phyloP scores from a whole-genome alignment of 2,888 invertebrate genomes.

The Brachyptera putata region DNA sequence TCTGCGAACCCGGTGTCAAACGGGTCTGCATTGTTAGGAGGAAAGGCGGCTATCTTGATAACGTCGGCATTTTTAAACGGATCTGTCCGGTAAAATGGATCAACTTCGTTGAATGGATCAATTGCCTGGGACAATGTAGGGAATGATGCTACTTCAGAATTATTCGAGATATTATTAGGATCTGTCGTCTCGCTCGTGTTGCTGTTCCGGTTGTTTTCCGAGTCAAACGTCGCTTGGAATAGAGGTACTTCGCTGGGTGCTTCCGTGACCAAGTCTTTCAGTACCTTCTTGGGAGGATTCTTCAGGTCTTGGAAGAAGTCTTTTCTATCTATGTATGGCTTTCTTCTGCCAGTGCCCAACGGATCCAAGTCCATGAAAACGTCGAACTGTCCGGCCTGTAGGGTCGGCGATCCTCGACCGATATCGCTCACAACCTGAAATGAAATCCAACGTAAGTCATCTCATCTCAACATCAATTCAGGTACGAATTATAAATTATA shows the following conservation, averaged over 20 bases:
- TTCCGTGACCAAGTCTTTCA: conserved; percentile 71
- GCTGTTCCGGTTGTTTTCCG: conserved; percentile 22
- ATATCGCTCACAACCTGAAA: conserved; percentile 21
- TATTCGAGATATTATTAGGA: conserved; percentile 6
- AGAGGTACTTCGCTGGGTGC: conserved; percentile 37
- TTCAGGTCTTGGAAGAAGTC: conserved; percentile 94
- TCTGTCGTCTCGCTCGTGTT: background rate
- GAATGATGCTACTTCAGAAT: conserved; percentile 13
- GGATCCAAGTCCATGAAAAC: conserved; percentile 93
- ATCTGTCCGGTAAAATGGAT: conserved; percentile 69
- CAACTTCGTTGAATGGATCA: conserved; percentile 63
- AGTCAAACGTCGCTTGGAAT: conserved; percentile 40
- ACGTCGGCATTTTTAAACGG: conserved; percentile 58
- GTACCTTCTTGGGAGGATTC: conserved; percentile 88
- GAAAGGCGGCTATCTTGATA: conserved; percentile 43
- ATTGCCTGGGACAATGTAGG: background rate
- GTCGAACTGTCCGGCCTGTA: conserved; percentile 53
- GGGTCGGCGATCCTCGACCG: conserved; percentile 19
- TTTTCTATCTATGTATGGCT: conserved; percentile 92
- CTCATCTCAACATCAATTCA: too few relatives aligned
- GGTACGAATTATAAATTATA: too few relatives aligned
- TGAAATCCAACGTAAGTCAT: background rate
- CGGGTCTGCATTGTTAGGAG: conserved; percentile 50
- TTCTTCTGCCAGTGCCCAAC: conserved; percentile 83
- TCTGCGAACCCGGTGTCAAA: conserved; percentile 53